These are phyloP conservation scores for Haliclona indistincta DNA, from an alignment of 37 sponge, comb jelly and placozoan genomes.

Conservation along the genomic window DNA sequence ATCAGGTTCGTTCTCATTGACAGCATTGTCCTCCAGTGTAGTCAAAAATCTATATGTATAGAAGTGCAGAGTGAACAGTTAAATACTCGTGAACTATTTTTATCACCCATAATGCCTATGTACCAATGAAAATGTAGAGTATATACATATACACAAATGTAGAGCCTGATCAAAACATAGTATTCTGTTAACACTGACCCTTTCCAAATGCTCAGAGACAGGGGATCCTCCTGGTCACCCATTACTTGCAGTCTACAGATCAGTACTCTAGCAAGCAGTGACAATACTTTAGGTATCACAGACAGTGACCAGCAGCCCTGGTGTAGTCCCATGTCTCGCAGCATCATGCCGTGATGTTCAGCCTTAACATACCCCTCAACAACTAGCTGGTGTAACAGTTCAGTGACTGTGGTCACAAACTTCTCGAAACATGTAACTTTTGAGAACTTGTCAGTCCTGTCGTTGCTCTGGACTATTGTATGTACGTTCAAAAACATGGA, in stretches of 20 bases:
- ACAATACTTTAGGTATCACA: slow-evolving; percentile 37
- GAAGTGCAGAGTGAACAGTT: neutral
- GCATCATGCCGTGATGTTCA: slow-evolving; percentile 44
- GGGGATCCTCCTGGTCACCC: slow-evolving; percentile 40
- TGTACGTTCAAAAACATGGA: slow-evolving; percentile 39
- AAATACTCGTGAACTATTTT: too few relatives aligned
- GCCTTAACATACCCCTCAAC: neutral
- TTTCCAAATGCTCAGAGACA: slow-evolving; percentile 68
- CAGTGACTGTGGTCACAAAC: neutral
- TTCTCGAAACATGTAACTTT: neutral
- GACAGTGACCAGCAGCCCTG: slow-evolving; percentile 68
- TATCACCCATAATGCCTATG: too few relatives aligned
- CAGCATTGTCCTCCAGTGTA: slow-evolving; percentile 59
- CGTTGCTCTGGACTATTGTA: neutral
- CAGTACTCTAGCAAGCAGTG: slow-evolving; percentile 62
- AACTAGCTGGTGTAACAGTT: neutral
- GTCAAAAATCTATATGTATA: slow-evolving; percentile 46
- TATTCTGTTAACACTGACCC: slow-evolving; percentile 41
- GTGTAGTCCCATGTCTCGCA: slow-evolving; percentile 64
- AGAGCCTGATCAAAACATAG: neutral
- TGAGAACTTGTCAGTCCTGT: neutral
- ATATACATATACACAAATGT: slow-evolving; percentile 25
- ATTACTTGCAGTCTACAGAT: slow-evolving; percentile 36
- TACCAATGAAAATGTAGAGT: slow-evolving; percentile 27
- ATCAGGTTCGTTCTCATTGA: slow-evolving; percentile 52